A percentile compares a stretch with the other conserved stretches of the same genome.
These are phyloP conservation scores for Cheilosia impressa DNA, from an alignment of 2,888 invertebrate species.

Conservation along the genomic window DNA sequence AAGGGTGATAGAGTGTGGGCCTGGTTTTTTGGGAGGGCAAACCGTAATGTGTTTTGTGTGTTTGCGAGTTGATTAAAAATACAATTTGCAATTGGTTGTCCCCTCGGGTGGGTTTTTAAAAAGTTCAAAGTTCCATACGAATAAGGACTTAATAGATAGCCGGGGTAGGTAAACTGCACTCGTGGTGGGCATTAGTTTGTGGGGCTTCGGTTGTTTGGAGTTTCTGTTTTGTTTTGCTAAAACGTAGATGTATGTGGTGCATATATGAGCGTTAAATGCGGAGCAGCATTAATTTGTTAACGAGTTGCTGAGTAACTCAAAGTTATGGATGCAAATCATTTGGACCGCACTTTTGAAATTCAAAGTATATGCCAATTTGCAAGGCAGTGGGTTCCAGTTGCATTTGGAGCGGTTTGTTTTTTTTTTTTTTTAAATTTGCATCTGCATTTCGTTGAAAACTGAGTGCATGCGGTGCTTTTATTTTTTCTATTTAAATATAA, in stretches of 20 bases:
- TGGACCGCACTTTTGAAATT: no score
- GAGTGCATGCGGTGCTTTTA: no score
- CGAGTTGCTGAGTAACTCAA: not conserved
- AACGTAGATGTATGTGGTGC: not conserved
- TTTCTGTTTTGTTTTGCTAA: not conserved
- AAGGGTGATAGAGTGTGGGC: not conserved
- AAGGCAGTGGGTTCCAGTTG: no score
- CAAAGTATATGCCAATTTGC: no score
- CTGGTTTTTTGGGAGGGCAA: not conserved
- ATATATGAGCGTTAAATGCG: not conserved
- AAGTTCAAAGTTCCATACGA: slow-evolving; percentile 33
- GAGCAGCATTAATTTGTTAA: slow-evolving; percentile 13
- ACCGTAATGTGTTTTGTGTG: slow-evolving; percentile 53
- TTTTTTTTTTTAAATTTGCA: no score
- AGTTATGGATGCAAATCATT: no score
- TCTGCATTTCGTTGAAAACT: no score
- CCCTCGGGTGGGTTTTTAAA: slow-evolving; percentile 14
- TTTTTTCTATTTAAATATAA: no score
- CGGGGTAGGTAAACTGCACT: not conserved
- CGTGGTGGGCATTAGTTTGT: slow-evolving; percentile 14
- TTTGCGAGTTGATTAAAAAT: slow-evolving; percentile 68
- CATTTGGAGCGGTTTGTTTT: no score
- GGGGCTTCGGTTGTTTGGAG: no score
- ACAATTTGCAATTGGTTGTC: slow-evolving; percentile 61
- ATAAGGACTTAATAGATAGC: slow-evolving; percentile 18